Percentiles rank a stretch among this genome's conserved stretches.
These are phyloP conservation scores for Phyllotreta striolata DNA, from an alignment of 2,888 invertebrate genomes.

Conservation along the genomic window DNA sequence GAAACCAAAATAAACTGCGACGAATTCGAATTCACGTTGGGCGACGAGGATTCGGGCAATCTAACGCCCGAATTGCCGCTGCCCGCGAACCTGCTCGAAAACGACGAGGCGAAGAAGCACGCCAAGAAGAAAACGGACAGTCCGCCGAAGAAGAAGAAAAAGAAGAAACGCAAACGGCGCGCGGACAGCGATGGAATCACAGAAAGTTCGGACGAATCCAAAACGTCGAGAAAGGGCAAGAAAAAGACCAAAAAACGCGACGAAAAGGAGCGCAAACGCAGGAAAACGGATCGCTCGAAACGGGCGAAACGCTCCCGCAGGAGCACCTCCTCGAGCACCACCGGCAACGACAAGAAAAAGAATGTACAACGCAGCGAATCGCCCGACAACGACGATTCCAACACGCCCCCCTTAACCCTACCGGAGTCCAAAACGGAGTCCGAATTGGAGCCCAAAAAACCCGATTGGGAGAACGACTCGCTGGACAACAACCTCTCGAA, in stretches of 20 bases:
- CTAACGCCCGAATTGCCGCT: conserved; percentile 21
- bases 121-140: conserved; percentile 8
- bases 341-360: conserved; percentile 2
- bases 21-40: not conserved
- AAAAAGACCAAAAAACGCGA: conserved; percentile 7
- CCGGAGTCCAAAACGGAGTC: too few species aligned
- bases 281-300: conserved; percentile 1
- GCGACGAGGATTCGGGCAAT: conserved; percentile 15
- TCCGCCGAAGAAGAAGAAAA: conserved; percentile 22
- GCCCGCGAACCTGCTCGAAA: not conserved
- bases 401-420: conserved; percentile 41
- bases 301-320: not conserved
- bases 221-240: conserved; percentile 21
- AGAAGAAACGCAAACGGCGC: conserved; percentile 34
- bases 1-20: not conserved
- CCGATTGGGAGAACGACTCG: conserved; percentile 38
- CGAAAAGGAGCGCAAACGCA: conserved; percentile 8
- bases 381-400: conserved; percentile 12
- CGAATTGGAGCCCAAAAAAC: conserved; percentile 45
- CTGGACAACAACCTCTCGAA: conserved; percentile 38
- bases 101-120: not conserved
- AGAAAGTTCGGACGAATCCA: conserved; percentile 10
- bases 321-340: too few species aligned
- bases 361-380: conserved; percentile 2
- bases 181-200: too few species aligned